Evolutionary conservation across 2,113 vertebrate genomes (phyloP), one percentile per base, ranked within the genome.

Genomic region (Callionymus lyra): DNA sequence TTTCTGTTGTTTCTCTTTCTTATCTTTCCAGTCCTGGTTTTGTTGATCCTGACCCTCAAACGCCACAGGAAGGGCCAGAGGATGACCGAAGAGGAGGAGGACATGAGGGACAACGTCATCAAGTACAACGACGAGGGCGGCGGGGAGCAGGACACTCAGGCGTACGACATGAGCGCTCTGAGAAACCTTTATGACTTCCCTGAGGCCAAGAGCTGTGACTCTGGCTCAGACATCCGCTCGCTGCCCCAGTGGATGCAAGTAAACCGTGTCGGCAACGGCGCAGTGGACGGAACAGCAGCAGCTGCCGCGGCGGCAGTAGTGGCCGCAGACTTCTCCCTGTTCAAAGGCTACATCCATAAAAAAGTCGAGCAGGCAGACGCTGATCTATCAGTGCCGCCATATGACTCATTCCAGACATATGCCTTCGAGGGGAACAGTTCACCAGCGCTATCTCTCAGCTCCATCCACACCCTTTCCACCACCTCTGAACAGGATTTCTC

Each of bases 101-200:
- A 99, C 84, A 99, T 98, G 95, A 83, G 95, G 1, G 95, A 99
- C 81, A 99, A 99, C 41, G 94, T 99, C 74, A 98, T 99, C 85
- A 99, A 99, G 65, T 99, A 99, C 88, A 99, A 99, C 0, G 95
- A 98, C 1, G 95, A 99, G 49, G 95, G 95, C 0, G 95, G 95
- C 0, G 94, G 95, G 0, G 95, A 99, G 81, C 94, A 98, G 83
- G 95, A 99, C 88, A 99, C 95, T 0, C 90, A 99, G 67, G 95
- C 95, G 9, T 99, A 99, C 10, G 95, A 99, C 84, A 99, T 99
- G 95, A 93, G 91, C 8, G 93, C 95, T 3, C 77, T 99, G 60
- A 86, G 95, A 42, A 98, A 90, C 76, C 93, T 97, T 54, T 99
- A 98, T 2, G 94, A 99, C 79, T 94, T 95, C 59, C 88, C 90